Base-by-base conservation (phyloP, 2,888 invertebrate genomes). In the Drosophila koepferae region DNA sequence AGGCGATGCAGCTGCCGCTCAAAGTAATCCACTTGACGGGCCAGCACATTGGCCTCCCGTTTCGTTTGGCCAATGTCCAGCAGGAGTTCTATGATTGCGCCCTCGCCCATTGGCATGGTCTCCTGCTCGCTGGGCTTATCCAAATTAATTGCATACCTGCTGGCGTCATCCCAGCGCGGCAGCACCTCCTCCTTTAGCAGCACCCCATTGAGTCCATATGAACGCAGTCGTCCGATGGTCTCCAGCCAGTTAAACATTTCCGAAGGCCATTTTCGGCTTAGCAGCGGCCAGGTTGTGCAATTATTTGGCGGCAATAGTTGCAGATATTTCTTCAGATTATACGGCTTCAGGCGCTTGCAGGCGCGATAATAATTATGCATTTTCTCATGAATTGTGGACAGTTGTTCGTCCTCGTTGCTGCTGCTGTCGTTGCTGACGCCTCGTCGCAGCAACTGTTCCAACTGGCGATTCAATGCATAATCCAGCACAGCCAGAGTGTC, bases 121-220 rank as follows among this genome's bases (percentile, higher is more conserved):
- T 91, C 91, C 4, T 70, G 77, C 61, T 84, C 34, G 53, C 86
- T 89, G 5, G 91, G 91, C 55, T 91, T 91, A 48, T 92, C 92
- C 69, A 92, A 66, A 44, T 92, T 91, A 18, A 92, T 82, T 36
- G 88, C 90, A 54, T 91, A 90, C 10, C 82, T 81, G 54, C 77
- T 74, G 1, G 92, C 76, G 31, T 92, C 92, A 72, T 92, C 92
- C 92, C 92, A 92, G 1, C 91, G 82, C 1, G 92, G 92, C 75
- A 92, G 66, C 10, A 92, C 83, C 18, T 91, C 89, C 60, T 92
- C 92, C 53, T 90, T 89, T 2, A 92, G 76, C 54, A 92, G 72
- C 4, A 92, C 90, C 0, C 92, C 90, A 59, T 91, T 91, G 2
- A 91, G 63, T 0, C 92, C 92, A 43, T 91, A 90, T 10, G 86